Conservation (phyloP, 2,888 invertebrate species). For the Lithophane leautieri region DNA sequence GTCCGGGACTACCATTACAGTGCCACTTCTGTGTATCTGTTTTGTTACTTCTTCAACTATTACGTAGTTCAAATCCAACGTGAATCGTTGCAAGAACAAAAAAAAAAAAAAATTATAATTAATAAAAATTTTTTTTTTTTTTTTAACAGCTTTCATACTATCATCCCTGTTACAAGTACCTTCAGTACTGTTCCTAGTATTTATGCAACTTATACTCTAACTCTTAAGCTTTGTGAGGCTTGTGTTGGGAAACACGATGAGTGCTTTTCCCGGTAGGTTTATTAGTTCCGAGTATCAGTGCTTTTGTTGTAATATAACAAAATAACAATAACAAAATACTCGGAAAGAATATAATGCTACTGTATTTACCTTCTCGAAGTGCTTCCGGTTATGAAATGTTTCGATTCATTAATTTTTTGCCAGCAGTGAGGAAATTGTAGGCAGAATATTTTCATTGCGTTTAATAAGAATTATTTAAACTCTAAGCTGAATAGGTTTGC, state of each 20-base stretch:
- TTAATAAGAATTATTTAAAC: not conserved
- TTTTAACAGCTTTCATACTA: no score
- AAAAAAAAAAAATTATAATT: no score
- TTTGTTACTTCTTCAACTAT: conserved; percentile 18
- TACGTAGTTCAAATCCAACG: not conserved
- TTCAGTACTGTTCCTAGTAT: not conserved
- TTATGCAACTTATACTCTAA: not conserved
- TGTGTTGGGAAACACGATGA: not conserved
- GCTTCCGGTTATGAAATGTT: not conserved
- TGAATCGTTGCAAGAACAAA: no score
- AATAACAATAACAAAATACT: not conserved
- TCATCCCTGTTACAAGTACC: not conserved
- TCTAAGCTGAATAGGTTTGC: not conserved
- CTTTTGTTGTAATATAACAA: not conserved
- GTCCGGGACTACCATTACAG: conserved; percentile 30
- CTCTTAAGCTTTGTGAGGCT: not conserved
- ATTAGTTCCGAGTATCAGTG: not conserved
- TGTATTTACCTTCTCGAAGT: no score
- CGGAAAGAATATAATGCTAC: not conserved
- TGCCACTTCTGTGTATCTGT: conserved; percentile 41
- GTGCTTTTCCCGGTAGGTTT: not conserved
- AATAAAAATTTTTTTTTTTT: no score
- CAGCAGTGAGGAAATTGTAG: not conserved
- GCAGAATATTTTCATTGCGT: not conserved
- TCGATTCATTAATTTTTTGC: not conserved